Evolutionary conservation across 2,113 vertebrate species (phyloP), one percentile per base, ranked within the genome.

Genomic region (Sphaerodactylus townsendi): DNA sequence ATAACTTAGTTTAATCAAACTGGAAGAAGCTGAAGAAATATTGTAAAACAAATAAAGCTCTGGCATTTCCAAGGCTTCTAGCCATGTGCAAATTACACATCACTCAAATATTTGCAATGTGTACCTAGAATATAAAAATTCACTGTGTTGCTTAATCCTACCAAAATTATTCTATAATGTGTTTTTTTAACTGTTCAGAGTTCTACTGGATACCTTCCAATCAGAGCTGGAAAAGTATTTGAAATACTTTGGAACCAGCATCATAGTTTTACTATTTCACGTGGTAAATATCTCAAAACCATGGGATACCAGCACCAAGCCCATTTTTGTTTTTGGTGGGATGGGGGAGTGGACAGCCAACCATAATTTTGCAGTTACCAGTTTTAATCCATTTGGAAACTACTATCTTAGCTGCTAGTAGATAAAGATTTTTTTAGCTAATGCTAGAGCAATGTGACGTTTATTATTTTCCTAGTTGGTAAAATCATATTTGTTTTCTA

Each of bases 101-200:
- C 95, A 88, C 90, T 87, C 93, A 95, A 96, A 95, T 96, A 96
- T 96, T 96, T 96, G 92, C 91, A 77, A 85, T 91, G 90, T 86
- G 85, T 92, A 86, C 76, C 86, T 92, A 85, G 91, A 93, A 91
- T 90, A 89, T 89, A 85, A 90, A 86, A 88, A 92, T 35, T 90
- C 73, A 90, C 87, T 92, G 83, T 77, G 83, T 87, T 65, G n/a
- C 91, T 89, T 87, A 88, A 87, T 68, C 89, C 82, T 89, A 79
- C 25, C 83, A 88, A 88, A 87, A 90, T 91, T 89, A 93, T 93
- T 93, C 84, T 87, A 88, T 88, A 78, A 66, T 83, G 44, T 86
- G 90, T 92, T 90, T 88, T 68, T 23, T 21, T 21, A 56, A 56
- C 87, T 81, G 56, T 72, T 41, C 62, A 59, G 23, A 64, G 69